These are phyloP conservation scores for Iselma pallidipennis DNA, from an alignment of 2,888 invertebrate species.

Conservation along the genomic window DNA sequence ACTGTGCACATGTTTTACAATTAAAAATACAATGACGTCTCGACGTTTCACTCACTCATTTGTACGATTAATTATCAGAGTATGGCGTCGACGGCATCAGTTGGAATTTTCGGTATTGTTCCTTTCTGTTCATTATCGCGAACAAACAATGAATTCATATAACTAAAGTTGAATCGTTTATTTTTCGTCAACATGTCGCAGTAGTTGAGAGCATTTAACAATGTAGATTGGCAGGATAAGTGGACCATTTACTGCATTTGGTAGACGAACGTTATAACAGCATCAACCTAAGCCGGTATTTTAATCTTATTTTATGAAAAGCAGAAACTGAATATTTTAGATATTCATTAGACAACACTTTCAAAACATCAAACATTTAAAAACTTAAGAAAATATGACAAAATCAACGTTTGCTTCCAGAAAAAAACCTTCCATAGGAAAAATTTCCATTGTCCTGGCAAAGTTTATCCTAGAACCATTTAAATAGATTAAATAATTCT, in stretches of 20 bases:
- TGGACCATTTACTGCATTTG: background rate
- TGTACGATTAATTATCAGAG: background rate
- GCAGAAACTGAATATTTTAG: background rate
- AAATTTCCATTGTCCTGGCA: too few species aligned
- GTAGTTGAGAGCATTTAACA: background rate
- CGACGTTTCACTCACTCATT: background rate
- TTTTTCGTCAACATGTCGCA: conserved; percentile 2
- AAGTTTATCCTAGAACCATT: too few species aligned
- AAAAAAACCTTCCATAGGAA: too few species aligned
- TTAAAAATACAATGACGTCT: background rate
- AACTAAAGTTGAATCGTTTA: background rate
- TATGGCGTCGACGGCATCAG: background rate
- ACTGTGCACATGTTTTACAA: too few species aligned
- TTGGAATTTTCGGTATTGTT: background rate
- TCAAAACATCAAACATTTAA: background rate
- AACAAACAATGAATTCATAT: conserved; percentile 1
- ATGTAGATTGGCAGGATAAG: background rate
- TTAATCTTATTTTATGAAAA: background rate
- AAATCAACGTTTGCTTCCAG: too few species aligned
- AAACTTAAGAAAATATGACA: background rate
- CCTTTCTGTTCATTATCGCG: background rate
- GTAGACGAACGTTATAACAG: background rate
- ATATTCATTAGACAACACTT: background rate
- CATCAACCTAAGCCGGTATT: background rate
- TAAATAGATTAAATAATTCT: background rate